phyloP scores from a whole-genome alignment of 2,888 invertebrate species.

The Amphipyra berbera region DNA sequence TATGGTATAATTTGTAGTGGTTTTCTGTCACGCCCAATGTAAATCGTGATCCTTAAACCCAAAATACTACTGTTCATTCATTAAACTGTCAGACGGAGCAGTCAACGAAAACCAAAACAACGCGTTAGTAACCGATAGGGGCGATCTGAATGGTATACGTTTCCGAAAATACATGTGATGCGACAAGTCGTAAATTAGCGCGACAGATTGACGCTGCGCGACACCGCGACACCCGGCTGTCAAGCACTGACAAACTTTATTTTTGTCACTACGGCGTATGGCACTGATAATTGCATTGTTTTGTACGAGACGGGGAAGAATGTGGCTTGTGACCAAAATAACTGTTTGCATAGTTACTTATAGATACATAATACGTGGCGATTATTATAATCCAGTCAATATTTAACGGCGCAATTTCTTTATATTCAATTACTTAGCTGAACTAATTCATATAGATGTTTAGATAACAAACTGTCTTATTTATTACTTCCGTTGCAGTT shows the following conservation, averaged over 20 bases:
- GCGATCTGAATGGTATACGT: conserved; percentile 42
- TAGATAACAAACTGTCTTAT: conserved; percentile 31
- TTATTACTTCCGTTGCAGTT: conserved; percentile 32
- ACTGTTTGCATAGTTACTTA: conserved; percentile 2
- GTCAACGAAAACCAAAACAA: conserved; percentile 41
- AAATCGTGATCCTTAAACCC: conserved; percentile 6
- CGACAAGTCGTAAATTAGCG: conserved; percentile 72
- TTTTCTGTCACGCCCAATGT: not conserved
- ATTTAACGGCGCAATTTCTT: conserved; percentile 20
- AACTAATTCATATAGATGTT: conserved; percentile 34
- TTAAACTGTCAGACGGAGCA: conserved; percentile 41
- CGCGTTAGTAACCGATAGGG: conserved; percentile 52
- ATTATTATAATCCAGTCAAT: not conserved
- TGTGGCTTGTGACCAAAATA: conserved; percentile 19
- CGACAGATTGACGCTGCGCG: conserved; percentile 74
- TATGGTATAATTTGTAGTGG: not conserved
- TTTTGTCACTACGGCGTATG: conserved; percentile 52
- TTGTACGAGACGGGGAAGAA: conserved; percentile 27
- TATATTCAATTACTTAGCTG: conserved; percentile 19
- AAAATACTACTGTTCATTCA: conserved; percentile 31
- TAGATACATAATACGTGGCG: not conserved
- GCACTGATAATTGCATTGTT: conserved; percentile 52
- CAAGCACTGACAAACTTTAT: conserved; percentile 68
- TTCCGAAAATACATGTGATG: conserved; percentile 56
- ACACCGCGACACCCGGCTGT: conserved; percentile 67